These are phyloP conservation scores for Peromyscus nudipes DNA, from an alignment of 2,797 vertebrate species.

Conservation along the genomic window DNA sequence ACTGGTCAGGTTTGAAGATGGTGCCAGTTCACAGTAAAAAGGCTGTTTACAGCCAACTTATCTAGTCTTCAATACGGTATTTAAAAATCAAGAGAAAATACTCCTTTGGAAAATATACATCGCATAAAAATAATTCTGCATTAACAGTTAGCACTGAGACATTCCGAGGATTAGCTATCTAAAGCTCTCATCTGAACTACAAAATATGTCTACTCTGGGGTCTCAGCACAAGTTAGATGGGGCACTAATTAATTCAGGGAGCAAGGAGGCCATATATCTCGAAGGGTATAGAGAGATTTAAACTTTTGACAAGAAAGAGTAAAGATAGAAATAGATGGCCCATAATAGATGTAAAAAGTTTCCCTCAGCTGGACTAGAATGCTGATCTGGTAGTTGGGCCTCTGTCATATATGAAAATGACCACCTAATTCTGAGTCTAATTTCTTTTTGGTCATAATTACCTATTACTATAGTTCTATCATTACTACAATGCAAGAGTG, in stretches of 20 bases:
- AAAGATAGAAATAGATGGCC: neutral
- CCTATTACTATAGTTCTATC: conserved; percentile 65
- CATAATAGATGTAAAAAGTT: neutral
- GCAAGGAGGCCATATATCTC: neutral
- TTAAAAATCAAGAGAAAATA: conserved; percentile 28
- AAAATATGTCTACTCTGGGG: neutral
- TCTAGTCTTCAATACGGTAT: neutral
- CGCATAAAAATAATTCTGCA: neutral
- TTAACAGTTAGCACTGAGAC: neutral
- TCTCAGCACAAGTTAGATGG: neutral
- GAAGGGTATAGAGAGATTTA: neutral
- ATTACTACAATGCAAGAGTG: conserved; percentile 65
- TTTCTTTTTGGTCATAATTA: conserved; percentile 66
- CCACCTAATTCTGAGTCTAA: neutral
- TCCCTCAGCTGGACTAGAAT: neutral
- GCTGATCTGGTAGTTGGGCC: neutral
- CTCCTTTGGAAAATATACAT: neutral
- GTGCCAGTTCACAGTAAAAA: neutral
- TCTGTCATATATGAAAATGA: conserved; percentile 60
- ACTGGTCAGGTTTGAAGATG: neutral
- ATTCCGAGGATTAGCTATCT: neutral
- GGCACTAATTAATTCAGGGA: neutral
- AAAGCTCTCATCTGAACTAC: neutral
- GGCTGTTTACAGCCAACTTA: neutral
- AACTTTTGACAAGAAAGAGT: neutral